Percentiles rank a stretch among this genome's conserved stretches.
phyloP scores from a whole-genome alignment of 2,113 vertebrate genomes.

The Tylochromis polylepis region DNA sequence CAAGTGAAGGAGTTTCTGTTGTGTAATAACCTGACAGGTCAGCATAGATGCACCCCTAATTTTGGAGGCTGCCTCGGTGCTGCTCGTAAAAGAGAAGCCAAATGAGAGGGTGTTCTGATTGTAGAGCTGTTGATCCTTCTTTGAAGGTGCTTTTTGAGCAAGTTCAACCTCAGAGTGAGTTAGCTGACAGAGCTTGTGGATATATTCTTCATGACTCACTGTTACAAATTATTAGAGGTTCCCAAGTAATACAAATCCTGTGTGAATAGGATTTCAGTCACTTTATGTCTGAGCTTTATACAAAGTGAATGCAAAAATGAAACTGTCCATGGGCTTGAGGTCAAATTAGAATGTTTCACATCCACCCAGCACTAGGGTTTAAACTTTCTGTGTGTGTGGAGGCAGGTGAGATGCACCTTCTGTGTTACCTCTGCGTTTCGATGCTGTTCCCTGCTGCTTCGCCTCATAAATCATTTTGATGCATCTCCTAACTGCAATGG shows the following conservation, averaged over 20 bases:
- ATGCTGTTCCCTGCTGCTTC: neutral
- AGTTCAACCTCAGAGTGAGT: neutral
- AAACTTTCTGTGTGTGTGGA: neutral
- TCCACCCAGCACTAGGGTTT: neutral
- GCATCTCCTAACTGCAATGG: neutral
- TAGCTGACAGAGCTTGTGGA: neutral
- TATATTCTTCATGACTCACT: neutral
- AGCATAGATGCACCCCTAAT: neutral
- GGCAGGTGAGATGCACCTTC: neutral
- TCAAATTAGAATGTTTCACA: neutral
- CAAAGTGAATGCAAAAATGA: neutral
- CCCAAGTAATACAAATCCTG: neutral
- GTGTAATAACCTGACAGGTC: neutral
- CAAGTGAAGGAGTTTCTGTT: neutral
- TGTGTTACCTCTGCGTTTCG: neutral
- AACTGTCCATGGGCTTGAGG: neutral
- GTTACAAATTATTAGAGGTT: neutral
- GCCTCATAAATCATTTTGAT: neutral
- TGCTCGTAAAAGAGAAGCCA: neutral
- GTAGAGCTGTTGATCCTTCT: fast-evolving
- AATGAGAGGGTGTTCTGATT: neutral
- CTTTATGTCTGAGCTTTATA: neutral
- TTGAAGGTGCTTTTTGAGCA: neutral
- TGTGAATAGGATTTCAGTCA: neutral
- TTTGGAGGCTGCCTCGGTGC: neutral